A percentile compares a stretch with the other conserved stretches of the same genome.
phyloP scores from a whole-genome alignment of 2,888 invertebrate species.

The Ochropleura leucogaster region DNA sequence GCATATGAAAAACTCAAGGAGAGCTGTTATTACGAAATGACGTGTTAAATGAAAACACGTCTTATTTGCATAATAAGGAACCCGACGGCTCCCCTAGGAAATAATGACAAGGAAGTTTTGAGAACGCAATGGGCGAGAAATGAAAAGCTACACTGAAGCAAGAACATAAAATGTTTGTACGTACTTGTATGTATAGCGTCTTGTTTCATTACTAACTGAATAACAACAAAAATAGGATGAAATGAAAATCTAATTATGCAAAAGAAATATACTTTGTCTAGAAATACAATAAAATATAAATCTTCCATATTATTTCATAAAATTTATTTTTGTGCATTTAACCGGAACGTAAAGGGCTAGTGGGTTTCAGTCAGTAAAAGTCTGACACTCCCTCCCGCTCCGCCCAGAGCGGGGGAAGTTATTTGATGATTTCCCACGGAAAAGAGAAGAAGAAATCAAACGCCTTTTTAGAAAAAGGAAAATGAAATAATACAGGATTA shows the following conservation, averaged over 20 bases:
- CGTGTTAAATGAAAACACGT: constrained; percentile 59
- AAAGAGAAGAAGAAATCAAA: no score
- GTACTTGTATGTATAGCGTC: not conserved
- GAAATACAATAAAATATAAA: not conserved
- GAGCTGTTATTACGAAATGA: constrained; percentile 49
- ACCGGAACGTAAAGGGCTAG: no score
- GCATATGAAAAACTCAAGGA: constrained; percentile 31
- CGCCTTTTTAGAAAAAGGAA: no score
- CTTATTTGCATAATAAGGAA: constrained; percentile 60
- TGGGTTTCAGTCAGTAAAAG: no score
- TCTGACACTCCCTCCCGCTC: no score
- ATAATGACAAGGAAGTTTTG: constrained; percentile 55
- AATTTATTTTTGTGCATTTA: no score
- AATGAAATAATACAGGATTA: no score
- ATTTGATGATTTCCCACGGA: no score
- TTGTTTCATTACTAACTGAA: not conserved
- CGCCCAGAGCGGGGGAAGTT: no score
- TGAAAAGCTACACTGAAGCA: constrained; percentile 28
- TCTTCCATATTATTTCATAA: not conserved
- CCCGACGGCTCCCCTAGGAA: constrained; percentile 54
- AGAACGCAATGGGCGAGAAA: constrained; percentile 55
- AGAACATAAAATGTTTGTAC: constrained; percentile 3
- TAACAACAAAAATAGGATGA: no score
- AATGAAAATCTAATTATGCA: not conserved
- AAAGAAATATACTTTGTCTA: not conserved